Conservation (phyloP, 2,797 vertebrate species). For the Melanotaenia boesemani region DNA sequence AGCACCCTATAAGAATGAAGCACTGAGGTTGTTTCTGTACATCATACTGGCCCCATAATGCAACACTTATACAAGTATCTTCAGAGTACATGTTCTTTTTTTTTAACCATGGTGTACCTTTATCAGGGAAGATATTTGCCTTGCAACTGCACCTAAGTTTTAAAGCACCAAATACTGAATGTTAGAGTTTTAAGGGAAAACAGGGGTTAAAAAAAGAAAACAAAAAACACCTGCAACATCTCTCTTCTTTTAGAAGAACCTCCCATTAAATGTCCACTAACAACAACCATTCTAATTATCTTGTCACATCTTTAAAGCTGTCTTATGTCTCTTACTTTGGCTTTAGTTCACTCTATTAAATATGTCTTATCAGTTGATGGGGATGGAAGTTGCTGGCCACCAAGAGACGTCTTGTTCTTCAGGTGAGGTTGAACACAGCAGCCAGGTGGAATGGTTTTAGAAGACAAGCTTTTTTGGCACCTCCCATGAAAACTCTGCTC, state of each 20-base stretch:
- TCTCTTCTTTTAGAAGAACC: constrained; percentile 32
- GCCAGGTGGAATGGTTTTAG: constrained; percentile 67
- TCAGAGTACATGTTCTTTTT: background rate
- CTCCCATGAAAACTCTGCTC: constrained; percentile 93
- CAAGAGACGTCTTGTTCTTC: constrained; percentile 28
- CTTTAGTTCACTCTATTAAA: constrained; percentile 40
- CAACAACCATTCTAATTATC: constrained; percentile 38
- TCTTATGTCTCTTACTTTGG: constrained; percentile 52
- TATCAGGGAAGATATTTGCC: constrained; percentile 23
- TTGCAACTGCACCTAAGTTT: constrained; percentile 11
- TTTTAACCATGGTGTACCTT: background rate
- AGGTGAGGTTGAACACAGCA: constrained; percentile 12
- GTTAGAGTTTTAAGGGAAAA: constrained; percentile 9
- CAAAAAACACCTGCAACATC: constrained; percentile 16
- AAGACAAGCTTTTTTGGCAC: constrained; percentile 87
- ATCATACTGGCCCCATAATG: constrained; percentile 5
- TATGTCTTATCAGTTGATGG: constrained; percentile 20
- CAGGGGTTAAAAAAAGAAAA: background rate
- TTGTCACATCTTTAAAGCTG: constrained; percentile 42
- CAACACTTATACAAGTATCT: constrained; percentile 25
- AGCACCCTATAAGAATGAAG: constrained; percentile 42
- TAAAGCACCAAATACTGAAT: constrained; percentile 27
- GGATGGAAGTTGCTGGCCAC: constrained; percentile 30
- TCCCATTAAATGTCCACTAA: constrained; percentile 26
- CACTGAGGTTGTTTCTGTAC: constrained; percentile 29